Conservation (phyloP, 2,113 vertebrate species). For the Benitochromis conjunctus region DNA sequence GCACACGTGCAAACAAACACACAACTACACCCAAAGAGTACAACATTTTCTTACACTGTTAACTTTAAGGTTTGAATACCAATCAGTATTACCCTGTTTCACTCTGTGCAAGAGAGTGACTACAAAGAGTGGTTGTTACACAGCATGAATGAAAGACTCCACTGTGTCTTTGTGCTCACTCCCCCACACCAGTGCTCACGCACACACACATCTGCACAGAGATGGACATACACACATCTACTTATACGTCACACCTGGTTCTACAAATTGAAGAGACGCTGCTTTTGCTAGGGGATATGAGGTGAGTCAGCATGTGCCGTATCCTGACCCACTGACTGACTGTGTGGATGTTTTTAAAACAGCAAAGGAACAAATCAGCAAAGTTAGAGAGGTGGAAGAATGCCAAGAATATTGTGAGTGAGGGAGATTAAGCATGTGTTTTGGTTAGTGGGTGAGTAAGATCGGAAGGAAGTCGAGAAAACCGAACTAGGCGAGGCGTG, state of each 20-base stretch:
- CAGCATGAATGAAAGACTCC: constrained; percentile 62
- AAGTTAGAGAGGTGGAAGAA: neutral
- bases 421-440: neutral
- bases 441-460: constrained; percentile 10
- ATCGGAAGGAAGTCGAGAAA: constrained; percentile 35
- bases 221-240: neutral
- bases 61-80: constrained; percentile 45
- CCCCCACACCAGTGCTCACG: neutral
- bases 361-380: neutral
- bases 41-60: neutral
- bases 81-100: constrained; percentile 42
- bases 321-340: constrained; percentile 20
- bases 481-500: neutral
- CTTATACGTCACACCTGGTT: constrained; percentile 38
- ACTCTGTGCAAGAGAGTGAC: constrained; percentile 24
- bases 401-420: neutral
- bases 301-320: constrained; percentile 36
- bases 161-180: constrained; percentile 49
- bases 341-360: neutral
- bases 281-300: neutral
- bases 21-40: neutral
- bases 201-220: neutral
- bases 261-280: constrained; percentile 1
- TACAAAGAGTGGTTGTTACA: constrained; percentile 66
- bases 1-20: neutral